Evolutionary conservation across 2,113 vertebrate genomes (phyloP).

Genomic region (Heterotilapia buettikoferi): DNA sequence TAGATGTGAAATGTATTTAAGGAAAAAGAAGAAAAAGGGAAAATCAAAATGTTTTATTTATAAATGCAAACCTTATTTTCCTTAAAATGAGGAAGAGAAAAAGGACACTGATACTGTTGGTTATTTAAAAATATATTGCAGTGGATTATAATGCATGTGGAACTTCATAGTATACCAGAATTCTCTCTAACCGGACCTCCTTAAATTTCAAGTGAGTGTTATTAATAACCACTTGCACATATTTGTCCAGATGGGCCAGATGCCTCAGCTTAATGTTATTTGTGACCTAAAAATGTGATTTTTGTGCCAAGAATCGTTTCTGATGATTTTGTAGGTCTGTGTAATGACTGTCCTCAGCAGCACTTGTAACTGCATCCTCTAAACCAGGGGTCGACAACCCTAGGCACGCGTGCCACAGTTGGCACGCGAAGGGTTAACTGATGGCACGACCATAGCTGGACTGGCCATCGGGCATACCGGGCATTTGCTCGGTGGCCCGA

Average conservation of each 20-base stretch:
- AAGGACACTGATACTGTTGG: not conserved
- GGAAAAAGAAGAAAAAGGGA: not conserved
- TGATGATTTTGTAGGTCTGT: not conserved
- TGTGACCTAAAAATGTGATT: not conserved
- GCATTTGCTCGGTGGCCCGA: too few relatives aligned
- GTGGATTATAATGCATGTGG: not conserved
- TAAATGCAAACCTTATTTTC: not conserved
- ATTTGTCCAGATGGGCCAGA: not conserved
- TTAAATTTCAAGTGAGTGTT: not conserved
- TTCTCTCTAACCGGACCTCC: not conserved
- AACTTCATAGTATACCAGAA: fast-evolving
- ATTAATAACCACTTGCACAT: not conserved
- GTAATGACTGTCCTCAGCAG: not conserved
- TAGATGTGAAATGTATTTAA: too few relatives aligned
- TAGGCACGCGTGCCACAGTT: too few relatives aligned
- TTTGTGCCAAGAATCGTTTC: not conserved
- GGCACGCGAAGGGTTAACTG: too few relatives aligned
- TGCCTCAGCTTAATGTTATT: not conserved
- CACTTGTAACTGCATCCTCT: not conserved
- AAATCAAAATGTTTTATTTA: not conserved
- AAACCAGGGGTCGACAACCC: too few relatives aligned
- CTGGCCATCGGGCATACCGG: too few relatives aligned
- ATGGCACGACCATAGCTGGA: too few relatives aligned
- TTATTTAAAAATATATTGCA: not conserved
- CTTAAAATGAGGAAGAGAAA: not conserved